Evolutionary conservation across 2,113 vertebrate species (phyloP).

Genomic region (Xiphias gladius): DNA sequence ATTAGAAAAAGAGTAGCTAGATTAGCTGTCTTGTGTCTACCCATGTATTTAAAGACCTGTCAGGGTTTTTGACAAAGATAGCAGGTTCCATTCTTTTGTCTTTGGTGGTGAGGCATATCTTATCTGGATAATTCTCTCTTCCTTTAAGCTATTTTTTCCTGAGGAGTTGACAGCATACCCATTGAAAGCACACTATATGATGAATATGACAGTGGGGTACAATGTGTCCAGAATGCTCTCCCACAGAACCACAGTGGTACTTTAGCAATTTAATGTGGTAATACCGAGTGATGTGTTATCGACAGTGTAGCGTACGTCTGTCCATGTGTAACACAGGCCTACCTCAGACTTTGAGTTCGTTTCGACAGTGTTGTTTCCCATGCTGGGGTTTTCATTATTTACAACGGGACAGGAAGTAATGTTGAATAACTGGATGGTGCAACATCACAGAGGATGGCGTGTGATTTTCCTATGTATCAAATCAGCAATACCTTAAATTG

Average conservation of each 20-base stretch:
- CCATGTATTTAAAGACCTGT: background rate
- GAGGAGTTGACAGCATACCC: background rate
- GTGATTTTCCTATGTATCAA: constrained; percentile 7
- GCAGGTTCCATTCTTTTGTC: background rate
- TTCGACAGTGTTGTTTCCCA: background rate
- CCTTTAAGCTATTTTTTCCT: background rate
- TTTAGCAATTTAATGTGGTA: background rate
- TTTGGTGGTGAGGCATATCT: background rate
- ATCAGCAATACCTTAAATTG: constrained; percentile 5
- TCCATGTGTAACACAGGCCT: background rate
- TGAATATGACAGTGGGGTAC: too few relatives aligned
- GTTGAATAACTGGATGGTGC: constrained; percentile 23
- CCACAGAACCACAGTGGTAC: background rate
- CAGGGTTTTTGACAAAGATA: background rate
- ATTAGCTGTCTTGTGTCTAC: background rate
- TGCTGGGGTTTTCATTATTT: constrained; percentile 18
- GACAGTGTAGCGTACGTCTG: background rate
- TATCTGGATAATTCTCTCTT: background rate
- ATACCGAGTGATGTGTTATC: background rate
- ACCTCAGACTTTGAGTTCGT: background rate
- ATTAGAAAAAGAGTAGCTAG: background rate
- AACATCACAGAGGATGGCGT: background rate
- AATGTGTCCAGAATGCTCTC: background rate
- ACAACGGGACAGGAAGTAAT: constrained; percentile 22
- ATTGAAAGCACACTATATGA: background rate